These are phyloP conservation scores for Noctua janthina DNA, from an alignment of 2,888 invertebrate species.

Conservation along the genomic window DNA sequence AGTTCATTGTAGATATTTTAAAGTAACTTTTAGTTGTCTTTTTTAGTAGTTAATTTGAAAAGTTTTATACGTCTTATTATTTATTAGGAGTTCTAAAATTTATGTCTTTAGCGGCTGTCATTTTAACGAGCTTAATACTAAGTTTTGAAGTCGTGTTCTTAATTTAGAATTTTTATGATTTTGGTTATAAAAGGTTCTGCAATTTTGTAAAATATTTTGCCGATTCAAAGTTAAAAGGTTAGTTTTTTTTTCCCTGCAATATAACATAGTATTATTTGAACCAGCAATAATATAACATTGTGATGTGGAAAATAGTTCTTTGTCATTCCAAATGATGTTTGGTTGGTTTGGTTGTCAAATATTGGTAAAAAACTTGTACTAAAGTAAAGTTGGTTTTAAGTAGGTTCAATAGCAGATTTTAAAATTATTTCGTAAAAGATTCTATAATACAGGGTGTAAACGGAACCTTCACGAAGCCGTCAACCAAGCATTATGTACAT, in stretches of 20 bases:
- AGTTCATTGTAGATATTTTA: conserved; percentile 9
- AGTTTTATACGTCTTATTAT: conserved; percentile 23
- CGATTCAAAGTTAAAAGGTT: too few species aligned
- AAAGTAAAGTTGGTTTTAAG: neutral
- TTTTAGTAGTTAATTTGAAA: conserved; percentile 4
- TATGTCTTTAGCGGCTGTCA: conserved; percentile 17
- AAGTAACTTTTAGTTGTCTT: neutral
- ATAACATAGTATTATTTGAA: neutral
- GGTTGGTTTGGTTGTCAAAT: neutral
- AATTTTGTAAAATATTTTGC: neutral
- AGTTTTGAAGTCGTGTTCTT: conserved; percentile 4
- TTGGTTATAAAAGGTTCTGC: neutral
- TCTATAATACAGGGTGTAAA: neutral
- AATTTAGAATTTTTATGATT: neutral
- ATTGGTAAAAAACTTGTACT: neutral
- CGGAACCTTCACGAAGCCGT: too few species aligned
- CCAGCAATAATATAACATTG: neutral
- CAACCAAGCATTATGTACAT: too few species aligned
- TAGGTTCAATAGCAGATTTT: neutral
- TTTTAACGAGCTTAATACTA: neutral
- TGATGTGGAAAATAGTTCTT: neutral
- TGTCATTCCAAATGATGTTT: neutral
- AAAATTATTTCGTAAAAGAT: neutral
- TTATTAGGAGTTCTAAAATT: conserved; percentile 12
- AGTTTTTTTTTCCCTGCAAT: neutral